Conservation (phyloP, 2,888 invertebrate species). For the Phalera bucephala region DNA sequence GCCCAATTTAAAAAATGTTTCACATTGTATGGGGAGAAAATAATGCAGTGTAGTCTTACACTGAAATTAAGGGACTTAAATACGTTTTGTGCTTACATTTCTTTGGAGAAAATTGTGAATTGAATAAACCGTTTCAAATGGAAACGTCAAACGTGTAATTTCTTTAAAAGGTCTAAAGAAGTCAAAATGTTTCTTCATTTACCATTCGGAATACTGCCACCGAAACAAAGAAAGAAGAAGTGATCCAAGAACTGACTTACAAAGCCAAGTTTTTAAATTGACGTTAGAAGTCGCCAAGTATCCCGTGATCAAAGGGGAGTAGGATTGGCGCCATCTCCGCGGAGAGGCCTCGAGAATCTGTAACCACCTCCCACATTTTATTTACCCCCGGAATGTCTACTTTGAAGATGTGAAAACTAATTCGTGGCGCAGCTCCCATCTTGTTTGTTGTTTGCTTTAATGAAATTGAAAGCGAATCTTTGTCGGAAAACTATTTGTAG, state of each 20-base stretch:
- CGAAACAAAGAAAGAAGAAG: constrained; percentile 48
- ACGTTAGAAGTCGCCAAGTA: constrained; percentile 55
- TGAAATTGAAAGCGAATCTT: constrained; percentile 55
- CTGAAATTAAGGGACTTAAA: constrained; percentile 47
- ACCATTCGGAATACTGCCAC: constrained; percentile 45
- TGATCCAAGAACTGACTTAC: constrained; percentile 53
- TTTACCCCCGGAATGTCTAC: constrained; percentile 70
- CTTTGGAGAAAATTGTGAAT: constrained; percentile 21
- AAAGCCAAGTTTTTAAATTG: constrained; percentile 58
- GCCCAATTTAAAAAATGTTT: constrained; percentile 71
- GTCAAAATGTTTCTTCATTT: constrained; percentile 53
- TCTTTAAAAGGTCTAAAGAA: constrained; percentile 44
- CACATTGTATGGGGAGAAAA: constrained; percentile 62
- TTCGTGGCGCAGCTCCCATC: constrained; percentile 63
- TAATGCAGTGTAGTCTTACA: constrained; percentile 59
- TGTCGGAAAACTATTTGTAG: constrained; percentile 49
- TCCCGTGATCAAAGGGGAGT: constrained; percentile 61
- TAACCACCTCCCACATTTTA: constrained; percentile 56
- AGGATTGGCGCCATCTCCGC: constrained; percentile 43
- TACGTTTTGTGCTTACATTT: constrained; percentile 18
- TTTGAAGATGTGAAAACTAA: constrained; percentile 72
- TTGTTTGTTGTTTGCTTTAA: constrained; percentile 60
- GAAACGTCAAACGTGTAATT: constrained; percentile 32
- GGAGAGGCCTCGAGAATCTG: constrained; percentile 42
- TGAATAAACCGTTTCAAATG: constrained; percentile 35